These are phyloP conservation scores for Lasius platythorax DNA, from an alignment of 2,888 invertebrate species.

Conservation along the genomic window DNA sequence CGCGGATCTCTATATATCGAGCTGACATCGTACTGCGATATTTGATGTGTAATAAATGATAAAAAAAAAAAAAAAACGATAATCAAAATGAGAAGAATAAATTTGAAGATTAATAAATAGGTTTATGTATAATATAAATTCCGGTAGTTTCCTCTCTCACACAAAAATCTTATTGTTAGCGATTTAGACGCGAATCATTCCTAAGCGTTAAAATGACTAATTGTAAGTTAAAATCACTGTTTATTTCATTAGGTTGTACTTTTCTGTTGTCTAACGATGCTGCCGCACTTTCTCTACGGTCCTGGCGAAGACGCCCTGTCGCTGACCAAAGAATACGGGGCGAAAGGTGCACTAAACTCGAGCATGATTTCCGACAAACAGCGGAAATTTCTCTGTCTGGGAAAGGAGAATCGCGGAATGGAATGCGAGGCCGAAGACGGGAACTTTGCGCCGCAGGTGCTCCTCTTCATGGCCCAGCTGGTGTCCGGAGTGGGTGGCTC, in stretches of 20 bases:
- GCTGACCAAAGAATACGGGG: slow-evolving; percentile 88
- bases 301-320: slow-evolving; percentile 90
- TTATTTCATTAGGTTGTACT: slow-evolving; percentile 85
- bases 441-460: slow-evolving; percentile 88
- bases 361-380: slow-evolving; percentile 87
- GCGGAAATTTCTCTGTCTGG: slow-evolving; percentile 88
- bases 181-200: background rate
- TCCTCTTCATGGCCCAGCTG: slow-evolving; percentile 90
- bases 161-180: background rate
- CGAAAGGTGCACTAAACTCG: slow-evolving; percentile 82
- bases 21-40: slow-evolving; percentile 5
- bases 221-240: background rate
- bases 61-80: background rate
- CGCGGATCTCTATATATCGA: slow-evolving; percentile 48
- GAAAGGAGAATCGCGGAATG: slow-evolving; percentile 78
- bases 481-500: slow-evolving; percentile 91
- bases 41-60: slow-evolving; percentile 2
- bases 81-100: background rate
- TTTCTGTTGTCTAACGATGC: slow-evolving; percentile 89
- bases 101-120: background rate
- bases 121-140: background rate
- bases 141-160: background rate
- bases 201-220: background rate
- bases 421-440: slow-evolving; percentile 87
- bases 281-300: slow-evolving; percentile 91